A percentile compares a stretch with the other conserved stretches of the same genome.
These are phyloP conservation scores for Penaeus chinensis DNA, from an alignment of 1,140 invertebrate genomes.

Conservation along the genomic window DNA sequence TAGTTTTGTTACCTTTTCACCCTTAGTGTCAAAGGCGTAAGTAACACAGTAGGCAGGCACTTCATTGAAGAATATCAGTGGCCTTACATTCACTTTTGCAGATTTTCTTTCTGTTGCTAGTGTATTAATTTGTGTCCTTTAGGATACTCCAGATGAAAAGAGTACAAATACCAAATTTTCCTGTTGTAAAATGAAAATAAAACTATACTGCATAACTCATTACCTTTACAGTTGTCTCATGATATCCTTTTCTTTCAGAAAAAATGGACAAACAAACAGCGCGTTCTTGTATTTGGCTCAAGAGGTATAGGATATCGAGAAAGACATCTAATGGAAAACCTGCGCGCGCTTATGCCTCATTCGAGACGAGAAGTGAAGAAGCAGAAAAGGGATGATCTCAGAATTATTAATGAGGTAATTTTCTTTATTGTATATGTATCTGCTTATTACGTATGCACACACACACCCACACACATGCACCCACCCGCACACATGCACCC, in stretches of 20 bases:
- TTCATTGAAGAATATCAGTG: too few species aligned
- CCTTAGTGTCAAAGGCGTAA: too few species aligned
- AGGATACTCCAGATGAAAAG: too few species aligned
- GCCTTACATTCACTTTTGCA: too few species aligned
- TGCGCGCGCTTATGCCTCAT: slow-evolving; percentile 94
- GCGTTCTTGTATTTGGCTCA: slow-evolving; percentile 91
- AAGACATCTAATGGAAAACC: slow-evolving; percentile 95
- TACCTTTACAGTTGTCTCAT: neutral
- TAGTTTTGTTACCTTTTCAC: too few species aligned
- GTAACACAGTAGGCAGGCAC: too few species aligned
- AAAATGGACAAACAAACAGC: slow-evolving; percentile 90
- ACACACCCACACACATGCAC: too few species aligned
- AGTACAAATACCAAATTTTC: neutral
- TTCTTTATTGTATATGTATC: neutral
- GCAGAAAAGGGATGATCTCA: slow-evolving; percentile 74
- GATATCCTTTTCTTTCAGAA: slow-evolving; percentile 56
- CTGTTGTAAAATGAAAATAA: neutral
- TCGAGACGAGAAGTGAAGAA: slow-evolving; percentile 88
- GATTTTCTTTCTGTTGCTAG: too few species aligned
- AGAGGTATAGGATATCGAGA: slow-evolving; percentile 91
- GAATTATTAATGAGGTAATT: slow-evolving; percentile 76
- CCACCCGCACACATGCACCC: too few species aligned
- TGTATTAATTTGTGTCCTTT: too few species aligned
- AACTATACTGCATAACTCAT: neutral
- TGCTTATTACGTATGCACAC: neutral